These are phyloP conservation scores for Helleia helle DNA, from an alignment of 2,888 invertebrate genomes.

Conservation along the genomic window DNA sequence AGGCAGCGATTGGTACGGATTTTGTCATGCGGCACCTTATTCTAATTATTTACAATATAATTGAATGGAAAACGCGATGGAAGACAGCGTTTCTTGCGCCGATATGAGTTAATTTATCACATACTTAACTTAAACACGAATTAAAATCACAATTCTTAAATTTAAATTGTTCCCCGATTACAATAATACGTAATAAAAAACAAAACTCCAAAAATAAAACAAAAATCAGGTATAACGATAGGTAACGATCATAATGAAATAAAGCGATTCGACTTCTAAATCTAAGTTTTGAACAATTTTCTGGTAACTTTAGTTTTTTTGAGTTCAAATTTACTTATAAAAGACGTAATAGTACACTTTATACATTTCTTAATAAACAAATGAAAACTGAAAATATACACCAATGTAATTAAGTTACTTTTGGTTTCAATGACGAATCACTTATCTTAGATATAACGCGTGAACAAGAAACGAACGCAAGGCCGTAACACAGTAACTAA, in stretches of 20 bases:
- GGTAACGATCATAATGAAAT: slow-evolving; percentile 62
- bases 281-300: slow-evolving; percentile 63
- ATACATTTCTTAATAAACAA: slow-evolving; percentile 1
- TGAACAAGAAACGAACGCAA: slow-evolving; percentile 15
- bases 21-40: slow-evolving; percentile 58
- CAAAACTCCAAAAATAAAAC: slow-evolving; percentile 42
- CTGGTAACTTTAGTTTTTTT: slow-evolving; percentile 67
- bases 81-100: slow-evolving; percentile 57
- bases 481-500: slow-evolving; percentile 37
- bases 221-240: slow-evolving; percentile 62
- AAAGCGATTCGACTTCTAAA: slow-evolving; percentile 47
- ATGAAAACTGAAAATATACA: not conserved
- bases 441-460: slow-evolving; percentile 16
- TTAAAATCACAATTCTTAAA: slow-evolving; percentile 67
- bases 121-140: slow-evolving; percentile 56
- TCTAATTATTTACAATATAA: slow-evolving; percentile 46
- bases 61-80: slow-evolving; percentile 55
- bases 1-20: slow-evolving; percentile 39
- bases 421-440: slow-evolving; percentile 21
- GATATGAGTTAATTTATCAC: slow-evolving; percentile 60
- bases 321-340: slow-evolving; percentile 27
- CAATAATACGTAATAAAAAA: slow-evolving; percentile 49
- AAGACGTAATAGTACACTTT: slow-evolving; percentile 1
- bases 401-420: slow-evolving; percentile 11
- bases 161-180: slow-evolving; percentile 69